Percentiles rank a stretch among this genome's conserved stretches.
Conservation (phyloP, 2,113 vertebrate genomes). For the Campylomormyrus numenius region DNA sequence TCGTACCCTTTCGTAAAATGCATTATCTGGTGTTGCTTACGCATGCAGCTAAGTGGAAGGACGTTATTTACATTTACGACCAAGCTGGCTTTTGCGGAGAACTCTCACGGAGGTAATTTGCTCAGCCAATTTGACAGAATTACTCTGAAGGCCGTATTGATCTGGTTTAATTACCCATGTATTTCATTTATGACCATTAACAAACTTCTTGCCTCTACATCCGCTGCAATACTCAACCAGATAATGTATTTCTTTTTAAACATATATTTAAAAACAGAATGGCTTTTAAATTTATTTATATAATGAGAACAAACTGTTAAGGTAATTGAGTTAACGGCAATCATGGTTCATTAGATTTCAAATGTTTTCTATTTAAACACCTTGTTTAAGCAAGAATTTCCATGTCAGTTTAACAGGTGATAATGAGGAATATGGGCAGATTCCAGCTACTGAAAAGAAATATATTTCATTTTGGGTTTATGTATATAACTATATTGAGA, state of each 20-base stretch:
- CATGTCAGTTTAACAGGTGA: background rate
- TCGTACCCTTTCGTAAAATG: background rate
- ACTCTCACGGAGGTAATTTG: slow-evolving; percentile 1
- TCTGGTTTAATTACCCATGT: background rate
- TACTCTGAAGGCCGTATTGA: slow-evolving; percentile 3
- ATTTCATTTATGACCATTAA: background rate
- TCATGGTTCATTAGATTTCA: background rate
- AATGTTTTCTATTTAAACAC: background rate
- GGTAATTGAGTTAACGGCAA: background rate
- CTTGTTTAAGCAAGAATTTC: background rate
- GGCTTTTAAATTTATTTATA: background rate
- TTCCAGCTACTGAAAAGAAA: background rate
- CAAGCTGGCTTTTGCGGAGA: background rate
- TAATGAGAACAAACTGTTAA: background rate
- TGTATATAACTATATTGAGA: background rate
- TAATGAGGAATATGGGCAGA: background rate
- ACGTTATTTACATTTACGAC: background rate
- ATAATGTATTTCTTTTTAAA: background rate
- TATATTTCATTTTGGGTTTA: background rate
- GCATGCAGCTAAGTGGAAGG: background rate
- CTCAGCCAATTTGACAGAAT: slow-evolving; percentile 1
- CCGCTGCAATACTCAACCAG: background rate
- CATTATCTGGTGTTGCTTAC: background rate
- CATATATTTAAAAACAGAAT: background rate
- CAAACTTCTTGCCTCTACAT: background rate